Evolutionary conservation across 2,888 invertebrate species (phyloP), one percentile per base, ranked within the genome.

Genomic region (Pegoplata infirma): DNA sequence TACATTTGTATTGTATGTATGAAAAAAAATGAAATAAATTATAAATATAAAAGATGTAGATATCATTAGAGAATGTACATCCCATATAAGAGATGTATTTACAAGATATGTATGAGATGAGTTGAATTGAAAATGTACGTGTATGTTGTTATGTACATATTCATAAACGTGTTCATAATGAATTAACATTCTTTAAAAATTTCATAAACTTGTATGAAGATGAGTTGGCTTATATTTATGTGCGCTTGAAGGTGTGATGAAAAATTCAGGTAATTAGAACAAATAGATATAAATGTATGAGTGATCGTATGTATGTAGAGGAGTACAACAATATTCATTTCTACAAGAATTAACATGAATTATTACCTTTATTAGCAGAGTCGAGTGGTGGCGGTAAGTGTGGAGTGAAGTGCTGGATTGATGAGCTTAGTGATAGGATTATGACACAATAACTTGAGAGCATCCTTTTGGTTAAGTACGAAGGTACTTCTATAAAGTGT

Each of bases 21-120:
- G n/a, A n/a, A 46, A 36, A n/a, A 59, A 44, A 59, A 14, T 14
- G 10, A 59, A 59, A 59, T 59, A 59, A 59, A 59, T 59, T 59
- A 25, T 59, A 25, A 23, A 59, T 59, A 46, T 55, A 55, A 55
- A 32, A 53, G 16, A 28, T 28, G 53, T 32, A 55, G 12, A 17
- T 17, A 17, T n/a, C 12, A 17, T 17, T 28, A 55, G 3, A 17
- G 17, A 3, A 19, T 32, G 8, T 32, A 55, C 10, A 55, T 32
- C 55, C 17, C 12, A 55, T 55, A 55, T 12, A 3, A n/a, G 3
- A 40, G 10, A 32, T 32, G 32, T 32, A 32, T 40, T 32, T 32
- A 32, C 32, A 32, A 32, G 32, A 32, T 32, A 32, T 10, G 2
- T 12, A 36, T 12, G 12, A 36, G 36, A n/a, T n/a, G n/a, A n/a